These are phyloP conservation scores for Luffia ferchaultella DNA, from an alignment of 2,888 invertebrate species.

Conservation along the genomic window DNA sequence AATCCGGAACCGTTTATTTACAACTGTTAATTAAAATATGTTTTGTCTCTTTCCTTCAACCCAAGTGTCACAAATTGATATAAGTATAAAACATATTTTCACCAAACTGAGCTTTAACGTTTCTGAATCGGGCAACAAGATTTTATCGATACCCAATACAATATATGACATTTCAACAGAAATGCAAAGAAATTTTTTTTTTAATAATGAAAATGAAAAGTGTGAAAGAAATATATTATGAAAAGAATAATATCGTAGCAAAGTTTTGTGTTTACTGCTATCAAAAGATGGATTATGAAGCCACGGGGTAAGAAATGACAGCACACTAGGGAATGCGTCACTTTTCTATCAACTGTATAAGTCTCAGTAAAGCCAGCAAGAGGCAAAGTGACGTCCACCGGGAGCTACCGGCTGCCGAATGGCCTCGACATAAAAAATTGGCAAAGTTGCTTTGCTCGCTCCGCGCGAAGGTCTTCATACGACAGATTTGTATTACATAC, in stretches of 20 bases:
- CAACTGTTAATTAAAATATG: too few relatives aligned
- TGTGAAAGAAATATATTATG: background rate
- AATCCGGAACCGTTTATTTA: too few relatives aligned
- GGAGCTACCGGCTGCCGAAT: slow-evolving; percentile 17
- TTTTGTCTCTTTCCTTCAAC: too few relatives aligned
- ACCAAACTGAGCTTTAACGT: too few relatives aligned
- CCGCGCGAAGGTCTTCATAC: slow-evolving; percentile 9
- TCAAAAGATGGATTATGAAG: background rate
- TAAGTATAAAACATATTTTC: too few relatives aligned
- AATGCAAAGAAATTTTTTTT: background rate
- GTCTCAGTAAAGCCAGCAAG: too few relatives aligned
- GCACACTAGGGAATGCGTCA: background rate
- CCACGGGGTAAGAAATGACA: background rate
- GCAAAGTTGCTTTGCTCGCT: slow-evolving; percentile 23
- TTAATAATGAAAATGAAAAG: background rate
- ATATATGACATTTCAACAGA: too few relatives aligned
- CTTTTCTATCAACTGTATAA: background rate
- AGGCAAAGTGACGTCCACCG: slow-evolving; percentile 25
- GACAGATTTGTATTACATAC: slow-evolving; percentile 28
- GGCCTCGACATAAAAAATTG: slow-evolving; percentile 28
- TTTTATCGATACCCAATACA: too few relatives aligned
- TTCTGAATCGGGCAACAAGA: too few relatives aligned
- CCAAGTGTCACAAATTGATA: too few relatives aligned
- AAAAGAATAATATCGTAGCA: background rate
- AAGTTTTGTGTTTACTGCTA: background rate